These are phyloP conservation scores for Augiades crinisus DNA, from an alignment of 2,888 invertebrate species.

Conservation along the genomic window DNA sequence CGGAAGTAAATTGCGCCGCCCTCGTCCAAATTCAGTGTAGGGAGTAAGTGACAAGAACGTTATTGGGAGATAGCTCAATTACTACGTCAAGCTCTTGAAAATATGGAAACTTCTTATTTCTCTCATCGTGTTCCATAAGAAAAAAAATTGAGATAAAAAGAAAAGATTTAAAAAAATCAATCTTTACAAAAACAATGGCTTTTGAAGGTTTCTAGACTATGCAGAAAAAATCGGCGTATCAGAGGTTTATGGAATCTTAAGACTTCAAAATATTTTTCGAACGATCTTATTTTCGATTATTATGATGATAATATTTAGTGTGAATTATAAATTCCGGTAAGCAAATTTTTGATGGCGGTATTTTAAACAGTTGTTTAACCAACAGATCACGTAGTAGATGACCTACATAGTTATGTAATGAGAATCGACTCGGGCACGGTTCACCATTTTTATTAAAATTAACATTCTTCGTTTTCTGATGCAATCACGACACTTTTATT, in stretches of 20 bases:
- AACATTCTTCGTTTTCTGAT: no score
- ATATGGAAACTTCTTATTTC: not conserved
- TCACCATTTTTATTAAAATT: not conserved
- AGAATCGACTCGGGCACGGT: not conserved
- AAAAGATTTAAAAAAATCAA: not conserved
- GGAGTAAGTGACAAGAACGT: conserved; percentile 5
- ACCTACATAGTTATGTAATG: conserved; percentile 10
- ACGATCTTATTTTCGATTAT: no score
- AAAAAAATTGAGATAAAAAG: not conserved
- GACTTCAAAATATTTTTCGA: no score
- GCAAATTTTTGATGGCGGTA: conserved; percentile 1
- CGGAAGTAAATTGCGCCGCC: conserved; percentile 6
- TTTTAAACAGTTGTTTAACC: conserved; percentile 17
- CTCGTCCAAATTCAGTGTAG: conserved; percentile 1
- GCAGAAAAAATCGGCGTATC: no score
- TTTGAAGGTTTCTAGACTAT: no score
- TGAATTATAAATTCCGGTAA: no score
- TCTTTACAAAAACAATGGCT: not conserved
- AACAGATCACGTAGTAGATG: conserved; percentile 21
- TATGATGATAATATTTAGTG: no score
- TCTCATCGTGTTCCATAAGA: no score
- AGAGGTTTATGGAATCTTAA: no score
- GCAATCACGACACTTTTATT: no score
- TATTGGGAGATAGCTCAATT: conserved; percentile 14
- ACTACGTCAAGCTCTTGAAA: not conserved